A percentile compares a stretch with the other conserved stretches of the same genome.
Evolutionary conservation across 2,113 vertebrate species (phyloP).

Genomic region (Hemichromis elongatus): DNA sequence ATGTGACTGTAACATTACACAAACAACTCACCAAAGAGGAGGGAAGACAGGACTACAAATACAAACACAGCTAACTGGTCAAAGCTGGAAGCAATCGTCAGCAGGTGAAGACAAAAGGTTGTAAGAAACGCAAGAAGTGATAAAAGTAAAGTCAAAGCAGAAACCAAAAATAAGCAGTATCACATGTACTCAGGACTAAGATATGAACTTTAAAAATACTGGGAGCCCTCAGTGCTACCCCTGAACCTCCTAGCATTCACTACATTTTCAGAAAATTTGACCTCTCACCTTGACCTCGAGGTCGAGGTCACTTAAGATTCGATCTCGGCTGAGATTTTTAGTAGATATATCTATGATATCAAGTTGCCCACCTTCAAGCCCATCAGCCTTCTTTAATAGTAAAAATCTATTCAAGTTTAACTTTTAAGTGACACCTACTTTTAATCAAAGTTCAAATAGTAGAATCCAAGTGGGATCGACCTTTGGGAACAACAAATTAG

Average conservation of each 20-base stretch:
- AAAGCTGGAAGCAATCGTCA: neutral
- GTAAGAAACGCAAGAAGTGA: neutral
- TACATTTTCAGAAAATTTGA: neutral
- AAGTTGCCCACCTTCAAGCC: neutral
- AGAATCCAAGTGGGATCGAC: neutral
- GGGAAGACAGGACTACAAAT: neutral
- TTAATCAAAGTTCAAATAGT: neutral
- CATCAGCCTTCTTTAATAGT: neutral
- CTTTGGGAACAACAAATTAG: neutral
- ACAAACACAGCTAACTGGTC: neutral
- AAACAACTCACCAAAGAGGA: neutral
- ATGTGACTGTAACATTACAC: neutral
- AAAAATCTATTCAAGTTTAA: neutral
- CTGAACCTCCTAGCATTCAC: neutral
- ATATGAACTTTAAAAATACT: neutral
- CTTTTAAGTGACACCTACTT: neutral
- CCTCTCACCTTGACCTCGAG: neutral
- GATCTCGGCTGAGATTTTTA: neutral
- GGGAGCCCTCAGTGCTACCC: neutral
- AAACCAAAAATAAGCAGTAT: neutral
- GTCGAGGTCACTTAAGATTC: neutral
- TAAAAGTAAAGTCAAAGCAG: neutral
- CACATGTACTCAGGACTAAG: fast-evolving
- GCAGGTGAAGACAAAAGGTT: neutral
- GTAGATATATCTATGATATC: neutral